phyloP scores from a whole-genome alignment of 2,888 invertebrate species.

The Sarcophaga caerulescens region DNA sequence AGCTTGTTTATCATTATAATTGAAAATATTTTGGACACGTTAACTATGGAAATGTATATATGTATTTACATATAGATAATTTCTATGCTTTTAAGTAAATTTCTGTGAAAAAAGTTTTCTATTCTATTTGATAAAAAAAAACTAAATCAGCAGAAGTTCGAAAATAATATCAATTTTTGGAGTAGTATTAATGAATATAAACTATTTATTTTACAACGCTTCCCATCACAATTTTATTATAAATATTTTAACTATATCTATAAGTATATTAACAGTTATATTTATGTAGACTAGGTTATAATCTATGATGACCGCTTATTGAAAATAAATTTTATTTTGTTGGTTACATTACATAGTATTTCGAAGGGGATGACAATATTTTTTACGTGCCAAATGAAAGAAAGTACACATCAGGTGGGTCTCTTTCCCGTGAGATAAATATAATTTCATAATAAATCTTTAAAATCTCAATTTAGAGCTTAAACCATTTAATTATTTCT shows the following conservation, averaged over 20 bases:
- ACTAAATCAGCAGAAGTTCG: too few species aligned
- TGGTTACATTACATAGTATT: slow-evolving; percentile 69
- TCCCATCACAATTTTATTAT: neutral
- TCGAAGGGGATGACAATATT: slow-evolving; percentile 73
- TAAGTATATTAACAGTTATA: neutral
- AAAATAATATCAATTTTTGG: too few species aligned
- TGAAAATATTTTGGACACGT: too few species aligned
- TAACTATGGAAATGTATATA: too few species aligned
- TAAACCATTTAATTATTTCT: slow-evolving; percentile 30
- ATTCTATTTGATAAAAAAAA: too few species aligned
- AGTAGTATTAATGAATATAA: too few species aligned
- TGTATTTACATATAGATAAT: too few species aligned
- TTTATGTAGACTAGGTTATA: slow-evolving; percentile 4
- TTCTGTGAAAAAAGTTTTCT: too few species aligned
- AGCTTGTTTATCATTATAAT: too few species aligned
- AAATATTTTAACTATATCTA: neutral
- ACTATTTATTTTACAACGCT: too few species aligned
- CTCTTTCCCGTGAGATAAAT: slow-evolving; percentile 36
- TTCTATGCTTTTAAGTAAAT: too few species aligned
- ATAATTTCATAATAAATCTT: slow-evolving; percentile 8
- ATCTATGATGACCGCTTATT: slow-evolving; percentile 43
- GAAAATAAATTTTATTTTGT: slow-evolving; percentile 54
- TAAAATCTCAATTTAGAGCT: neutral
- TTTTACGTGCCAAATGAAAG: slow-evolving; percentile 72
- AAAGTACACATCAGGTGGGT: slow-evolving; percentile 72